Evolutionary conservation across 2,797 vertebrate genomes (phyloP), one percentile per base, ranked within the genome.

Genomic region (Enteromius trimaculatus): DNA sequence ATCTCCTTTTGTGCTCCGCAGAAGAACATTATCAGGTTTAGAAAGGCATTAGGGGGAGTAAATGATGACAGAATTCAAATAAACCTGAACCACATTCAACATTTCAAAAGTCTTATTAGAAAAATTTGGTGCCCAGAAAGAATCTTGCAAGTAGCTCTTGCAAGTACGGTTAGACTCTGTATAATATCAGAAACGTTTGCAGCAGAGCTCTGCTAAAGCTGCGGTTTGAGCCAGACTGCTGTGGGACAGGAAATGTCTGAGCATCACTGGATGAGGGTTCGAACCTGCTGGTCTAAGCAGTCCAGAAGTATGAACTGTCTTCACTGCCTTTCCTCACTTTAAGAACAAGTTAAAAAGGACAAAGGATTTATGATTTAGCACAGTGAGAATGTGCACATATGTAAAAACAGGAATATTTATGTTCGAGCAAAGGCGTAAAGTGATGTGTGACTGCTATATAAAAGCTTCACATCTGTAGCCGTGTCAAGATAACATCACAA

Each of bases 401-500:
- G 53, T 77, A 49, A 71, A 66, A 71, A 78, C 75, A 78, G 66
- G 75, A 70, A 49, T 70, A 78, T 83, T 83, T 77, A 10, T 87
- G 26, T 31, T 53, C 77, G 51, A 78, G 51, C 69, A 16, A 69
- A 81, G 71, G 62, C 70, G 49, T 60, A 77, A 23, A 86, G 83
- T 89, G 82, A 81, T 83, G 85, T 85, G 79, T 72, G 75, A 86
- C 80, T 66, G 85, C 80, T 85, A 86, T 88, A 77, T 90, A 84
- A 85, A 82, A 23, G 31, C 76, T 77, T 87, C 55, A 82, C 89
- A 71, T 88, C 86, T 86, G 60, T 79, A 85, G 90, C 85, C 58
- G 68, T 89, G 88, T 92, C 84, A 88, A 91, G 90, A 87, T 92
- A 86, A 82, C 91, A 88, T 90, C 92, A 87, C 87, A 86, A 77